These are phyloP conservation scores for Propithecus perrieri DNA, from an alignment of 2,797 vertebrate species.

Conservation along the genomic window DNA sequence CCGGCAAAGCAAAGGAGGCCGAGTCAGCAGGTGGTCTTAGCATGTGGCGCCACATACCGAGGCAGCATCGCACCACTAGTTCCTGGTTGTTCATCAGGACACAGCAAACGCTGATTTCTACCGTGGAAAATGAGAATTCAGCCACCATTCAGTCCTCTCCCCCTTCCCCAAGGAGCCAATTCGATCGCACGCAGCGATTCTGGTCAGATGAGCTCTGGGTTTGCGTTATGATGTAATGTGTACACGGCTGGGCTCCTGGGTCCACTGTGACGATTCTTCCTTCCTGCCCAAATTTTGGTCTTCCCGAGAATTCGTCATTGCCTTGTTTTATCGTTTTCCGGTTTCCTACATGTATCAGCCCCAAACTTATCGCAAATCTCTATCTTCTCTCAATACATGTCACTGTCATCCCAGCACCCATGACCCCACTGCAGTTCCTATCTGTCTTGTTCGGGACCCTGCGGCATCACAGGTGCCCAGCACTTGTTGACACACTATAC, in stretches of 20 bases:
- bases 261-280: too few relatives aligned
- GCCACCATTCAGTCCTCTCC: too few relatives aligned
- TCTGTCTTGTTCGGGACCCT: too few relatives aligned
- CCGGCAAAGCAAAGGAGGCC: not conserved
- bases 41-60: not conserved
- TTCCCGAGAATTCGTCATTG: not conserved
- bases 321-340: not conserved
- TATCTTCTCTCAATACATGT: not conserved
- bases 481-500: accelerated
- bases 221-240: not conserved
- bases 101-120: not conserved
- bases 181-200: accelerated
- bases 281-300: not conserved
- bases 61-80: accelerated
- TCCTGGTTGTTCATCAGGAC: accelerated
- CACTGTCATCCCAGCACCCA: not conserved
- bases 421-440: not conserved
- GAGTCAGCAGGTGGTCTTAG: not conserved
- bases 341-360: not conserved
- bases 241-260: too few relatives aligned
- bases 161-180: not conserved
- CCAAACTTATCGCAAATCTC: not conserved
- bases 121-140: too few relatives aligned
- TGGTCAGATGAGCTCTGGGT: not conserved
- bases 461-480: not conserved